phyloP scores from a whole-genome alignment of 2,797 vertebrate genomes.

The Calcarius lapponicus region DNA sequence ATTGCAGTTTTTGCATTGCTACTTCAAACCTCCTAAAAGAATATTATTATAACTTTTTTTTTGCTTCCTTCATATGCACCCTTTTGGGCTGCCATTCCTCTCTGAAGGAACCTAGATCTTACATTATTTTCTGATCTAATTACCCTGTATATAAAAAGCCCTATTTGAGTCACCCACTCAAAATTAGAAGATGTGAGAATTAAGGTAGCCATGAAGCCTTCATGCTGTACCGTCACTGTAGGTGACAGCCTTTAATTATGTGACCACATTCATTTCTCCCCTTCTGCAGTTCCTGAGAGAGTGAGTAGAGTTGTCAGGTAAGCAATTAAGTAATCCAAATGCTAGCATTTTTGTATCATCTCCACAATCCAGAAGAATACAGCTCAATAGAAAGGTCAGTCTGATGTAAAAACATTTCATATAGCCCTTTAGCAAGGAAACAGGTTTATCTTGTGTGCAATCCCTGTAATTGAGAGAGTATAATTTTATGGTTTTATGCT shows the following conservation, averaged over 20 bases:
- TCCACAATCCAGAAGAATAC: background rate
- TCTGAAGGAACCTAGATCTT: background rate
- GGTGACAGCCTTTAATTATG: constrained; percentile 8
- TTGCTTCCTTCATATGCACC: background rate
- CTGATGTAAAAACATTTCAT: background rate
- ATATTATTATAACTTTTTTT: background rate
- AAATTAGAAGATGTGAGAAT: background rate
- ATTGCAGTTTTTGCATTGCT: background rate
- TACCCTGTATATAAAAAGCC: background rate
- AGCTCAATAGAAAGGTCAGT: background rate
- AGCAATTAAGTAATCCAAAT: constrained; percentile 9
- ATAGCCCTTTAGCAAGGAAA: background rate
- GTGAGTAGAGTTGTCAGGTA: background rate
- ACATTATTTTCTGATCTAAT: background rate
- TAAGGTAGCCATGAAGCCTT: background rate
- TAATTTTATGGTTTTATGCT: background rate
- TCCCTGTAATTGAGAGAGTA: background rate
- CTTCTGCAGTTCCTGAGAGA: background rate
- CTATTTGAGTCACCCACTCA: background rate
- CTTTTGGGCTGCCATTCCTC: background rate
- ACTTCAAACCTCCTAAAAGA: background rate
- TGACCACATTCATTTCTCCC: background rate
- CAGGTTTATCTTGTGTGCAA: background rate
- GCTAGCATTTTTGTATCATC: background rate
- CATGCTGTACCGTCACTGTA: background rate